Evolutionary conservation across 2,113 vertebrate genomes (phyloP).

Genomic region (Ascaphus truei): DNA sequence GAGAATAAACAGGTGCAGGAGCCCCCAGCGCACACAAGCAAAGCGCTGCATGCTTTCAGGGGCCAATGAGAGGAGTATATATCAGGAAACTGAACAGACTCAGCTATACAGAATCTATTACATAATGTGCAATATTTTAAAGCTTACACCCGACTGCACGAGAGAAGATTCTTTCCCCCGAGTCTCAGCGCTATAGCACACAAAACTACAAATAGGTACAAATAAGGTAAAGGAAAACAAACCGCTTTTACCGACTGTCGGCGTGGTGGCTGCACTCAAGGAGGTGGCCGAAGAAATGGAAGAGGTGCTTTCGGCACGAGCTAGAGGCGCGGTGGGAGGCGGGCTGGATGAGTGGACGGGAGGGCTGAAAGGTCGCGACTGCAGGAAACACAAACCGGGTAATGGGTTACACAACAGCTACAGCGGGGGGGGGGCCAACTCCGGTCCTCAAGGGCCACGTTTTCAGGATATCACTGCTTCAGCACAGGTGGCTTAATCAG

Average conservation of each 20-base stretch:
- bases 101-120: too few relatives aligned
- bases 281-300: conserved; percentile 94
- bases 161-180: too few relatives aligned
- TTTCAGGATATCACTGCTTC: too few relatives aligned
- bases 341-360: conserved; percentile 91
- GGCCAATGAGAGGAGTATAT: conserved; percentile 31
- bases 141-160: too few relatives aligned
- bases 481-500: too few relatives aligned
- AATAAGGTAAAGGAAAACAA: conserved; percentile 36
- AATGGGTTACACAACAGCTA: too few relatives aligned
- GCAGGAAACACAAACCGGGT: conserved; percentile 54
- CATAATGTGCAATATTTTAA: too few relatives aligned
- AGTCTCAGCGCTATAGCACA: too few relatives aligned
- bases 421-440: too few relatives aligned
- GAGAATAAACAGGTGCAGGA: background rate
- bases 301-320: conserved; percentile 93
- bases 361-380: conserved; percentile 92
- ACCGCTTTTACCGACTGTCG: conserved; percentile 85
- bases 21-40: conserved; percentile 32
- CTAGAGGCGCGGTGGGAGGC: conserved; percentile 89
- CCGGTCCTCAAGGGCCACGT: too few relatives aligned
- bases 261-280: conserved; percentile 91
- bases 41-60: conserved; percentile 21
- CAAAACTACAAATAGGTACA: too few relatives aligned
- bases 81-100: conserved; percentile 35